Conservation (phyloP, 2,888 invertebrate species). For the Choristoneura rosaceana region DNA sequence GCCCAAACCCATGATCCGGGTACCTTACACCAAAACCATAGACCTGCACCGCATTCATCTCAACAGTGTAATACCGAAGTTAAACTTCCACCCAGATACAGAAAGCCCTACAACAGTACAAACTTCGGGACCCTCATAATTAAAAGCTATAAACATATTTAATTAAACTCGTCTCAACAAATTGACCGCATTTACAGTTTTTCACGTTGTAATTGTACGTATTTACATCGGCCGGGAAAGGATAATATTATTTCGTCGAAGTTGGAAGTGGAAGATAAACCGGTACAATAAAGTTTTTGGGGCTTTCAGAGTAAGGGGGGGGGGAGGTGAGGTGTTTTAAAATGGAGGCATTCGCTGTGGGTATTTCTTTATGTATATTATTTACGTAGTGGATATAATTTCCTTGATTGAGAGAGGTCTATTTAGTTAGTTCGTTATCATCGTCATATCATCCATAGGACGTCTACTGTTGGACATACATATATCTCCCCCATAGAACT, state of each 20-base stretch:
- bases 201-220: slow-evolving; percentile 16
- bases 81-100: background rate
- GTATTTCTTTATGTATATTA: background rate
- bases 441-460: no score
- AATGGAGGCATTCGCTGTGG: background rate
- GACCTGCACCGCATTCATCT: background rate
- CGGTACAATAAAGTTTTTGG: slow-evolving; percentile 3
- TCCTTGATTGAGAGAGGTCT: no score
- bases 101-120: background rate
- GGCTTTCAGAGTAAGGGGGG: no score
- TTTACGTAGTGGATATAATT: background rate
- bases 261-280: slow-evolving; percentile 48
- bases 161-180: slow-evolving; percentile 10
- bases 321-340: background rate
- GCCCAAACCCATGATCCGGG: no score
- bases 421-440: background rate
- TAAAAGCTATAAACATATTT: slow-evolving; percentile 13
- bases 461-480: no score
- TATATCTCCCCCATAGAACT: no score
- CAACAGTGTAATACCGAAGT: background rate
- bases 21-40: background rate
- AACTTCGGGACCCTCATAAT: slow-evolving; percentile 4
- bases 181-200: slow-evolving; percentile 27
- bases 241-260: slow-evolving; percentile 73
- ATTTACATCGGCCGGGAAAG: slow-evolving; percentile 50